Evolutionary conservation across 92 coral and sea anemone species (phyloP).

Genomic region (Zoanthus gigantus): DNA sequence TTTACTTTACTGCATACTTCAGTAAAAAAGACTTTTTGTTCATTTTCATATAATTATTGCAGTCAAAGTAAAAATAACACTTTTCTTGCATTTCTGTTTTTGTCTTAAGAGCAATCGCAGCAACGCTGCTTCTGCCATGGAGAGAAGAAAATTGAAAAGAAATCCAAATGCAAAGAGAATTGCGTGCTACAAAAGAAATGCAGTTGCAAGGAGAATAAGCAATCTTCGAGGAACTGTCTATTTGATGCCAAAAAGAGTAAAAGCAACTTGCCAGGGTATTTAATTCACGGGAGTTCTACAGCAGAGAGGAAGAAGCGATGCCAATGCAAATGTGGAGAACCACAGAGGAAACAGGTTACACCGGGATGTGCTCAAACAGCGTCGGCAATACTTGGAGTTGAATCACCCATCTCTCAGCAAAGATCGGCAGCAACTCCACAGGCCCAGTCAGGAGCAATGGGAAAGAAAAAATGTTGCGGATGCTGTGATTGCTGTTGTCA

Average conservation of each 20-base stretch:
- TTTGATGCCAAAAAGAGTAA: not conserved
- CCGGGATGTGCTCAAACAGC: conserved; percentile 14
- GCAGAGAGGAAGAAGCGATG: not conserved
- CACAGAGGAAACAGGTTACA: conserved; percentile 21
- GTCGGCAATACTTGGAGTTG: conserved; percentile 9
- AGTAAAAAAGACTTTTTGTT: too few relatives aligned
- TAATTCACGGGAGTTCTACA: not conserved
- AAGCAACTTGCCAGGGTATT: conserved; percentile 11
- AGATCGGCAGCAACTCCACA: conserved; percentile 27
- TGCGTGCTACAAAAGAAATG: conserved; percentile 53
- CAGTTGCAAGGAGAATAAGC: conserved; percentile 48
- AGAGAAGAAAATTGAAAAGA: conserved; percentile 54
- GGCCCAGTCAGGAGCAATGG: conserved; percentile 31
- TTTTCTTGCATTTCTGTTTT: not conserved
- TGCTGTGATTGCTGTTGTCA: conserved; percentile 74
- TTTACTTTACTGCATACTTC: too few relatives aligned
- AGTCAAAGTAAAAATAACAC: too few relatives aligned
- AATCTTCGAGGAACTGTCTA: conserved; percentile 25
- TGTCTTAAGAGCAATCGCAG: conserved; percentile 6
- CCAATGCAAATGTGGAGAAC: conserved; percentile 21
- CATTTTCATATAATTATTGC: not conserved
- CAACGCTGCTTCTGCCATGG: conserved; percentile 51
- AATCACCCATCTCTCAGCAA: conserved; percentile 13
- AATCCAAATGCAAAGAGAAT: conserved; percentile 19
- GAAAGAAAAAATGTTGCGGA: conserved; percentile 70